A percentile compares a stretch with the other conserved stretches of the same genome.
Conservation (phyloP, 2,113 vertebrate genomes). For the Arizona elegans region DNA sequence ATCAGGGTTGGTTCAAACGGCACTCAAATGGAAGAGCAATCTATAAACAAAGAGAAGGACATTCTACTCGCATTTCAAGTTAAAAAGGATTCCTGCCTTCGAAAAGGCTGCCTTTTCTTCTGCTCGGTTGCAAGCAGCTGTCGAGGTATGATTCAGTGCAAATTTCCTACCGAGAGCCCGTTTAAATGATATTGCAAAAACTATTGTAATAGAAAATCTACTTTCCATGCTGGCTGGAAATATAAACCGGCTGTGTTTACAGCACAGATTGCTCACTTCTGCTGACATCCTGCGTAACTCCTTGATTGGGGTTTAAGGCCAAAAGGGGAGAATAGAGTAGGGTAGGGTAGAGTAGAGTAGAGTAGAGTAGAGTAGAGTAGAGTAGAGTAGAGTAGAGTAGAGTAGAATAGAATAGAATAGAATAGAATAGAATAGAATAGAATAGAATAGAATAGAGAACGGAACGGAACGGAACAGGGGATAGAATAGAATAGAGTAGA, state of each 20-base stretch:
- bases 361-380: no score
- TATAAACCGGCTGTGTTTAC: slow-evolving; percentile 30
- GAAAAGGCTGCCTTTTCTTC: slow-evolving; percentile 20
- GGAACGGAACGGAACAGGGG: no score
- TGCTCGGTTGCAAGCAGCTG: background rate
- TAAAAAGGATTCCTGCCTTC: slow-evolving; percentile 5
- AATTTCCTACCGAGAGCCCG: slow-evolving; percentile 4
- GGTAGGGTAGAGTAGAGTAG: no score
- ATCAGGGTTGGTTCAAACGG: slow-evolving; percentile 34
- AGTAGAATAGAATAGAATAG: no score
- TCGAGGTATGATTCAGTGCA: background rate
- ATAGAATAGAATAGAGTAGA: no score
- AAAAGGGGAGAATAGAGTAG: background rate
- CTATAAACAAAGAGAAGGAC: slow-evolving; percentile 43
- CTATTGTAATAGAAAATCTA: background rate
- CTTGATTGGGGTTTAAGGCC: slow-evolving; percentile 16
- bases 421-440: no score
- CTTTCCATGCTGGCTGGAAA: slow-evolving; percentile 6
- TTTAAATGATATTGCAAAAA: slow-evolving; percentile 27
- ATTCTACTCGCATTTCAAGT: slow-evolving; percentile 39
- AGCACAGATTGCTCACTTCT: background rate
- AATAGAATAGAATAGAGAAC: no score
- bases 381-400: no score
- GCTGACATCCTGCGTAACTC: slow-evolving; percentile 7
- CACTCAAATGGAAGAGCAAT: slow-evolving; percentile 42